phyloP scores from a whole-genome alignment of 2,797 vertebrate genomes.

The Eremophila alpestris region DNA sequence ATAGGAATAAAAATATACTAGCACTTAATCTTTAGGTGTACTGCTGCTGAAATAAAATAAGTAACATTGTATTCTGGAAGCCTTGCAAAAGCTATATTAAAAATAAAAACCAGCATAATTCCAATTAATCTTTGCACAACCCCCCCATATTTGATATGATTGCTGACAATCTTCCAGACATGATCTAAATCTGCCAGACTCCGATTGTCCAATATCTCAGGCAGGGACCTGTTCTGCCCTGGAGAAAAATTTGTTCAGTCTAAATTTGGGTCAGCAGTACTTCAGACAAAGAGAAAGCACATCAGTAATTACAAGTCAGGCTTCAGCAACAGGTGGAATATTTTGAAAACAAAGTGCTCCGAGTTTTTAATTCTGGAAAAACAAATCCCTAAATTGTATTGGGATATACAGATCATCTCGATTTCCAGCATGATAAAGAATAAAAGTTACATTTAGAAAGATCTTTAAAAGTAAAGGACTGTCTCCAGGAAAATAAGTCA shows the following conservation, averaged over 20 bases:
- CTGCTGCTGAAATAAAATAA: not conserved
- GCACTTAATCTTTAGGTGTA: not conserved
- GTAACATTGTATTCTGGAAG: not conserved
- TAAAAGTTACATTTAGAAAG: not conserved
- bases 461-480: not conserved
- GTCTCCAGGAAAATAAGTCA: not conserved
- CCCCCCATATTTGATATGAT: not conserved
- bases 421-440: not conserved
- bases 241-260: not conserved
- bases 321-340: not conserved
- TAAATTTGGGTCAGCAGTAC: not conserved
- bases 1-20: not conserved
- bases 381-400: not conserved
- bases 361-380: not conserved
- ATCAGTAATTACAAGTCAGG: not conserved
- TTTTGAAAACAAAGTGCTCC: not conserved
- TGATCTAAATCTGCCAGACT: not conserved
- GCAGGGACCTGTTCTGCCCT: not conserved
- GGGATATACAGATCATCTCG: not conserved
- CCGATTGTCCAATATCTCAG: not conserved
- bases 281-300: not conserved
- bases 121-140: not conserved
- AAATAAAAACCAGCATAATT: not conserved
- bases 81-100: not conserved
- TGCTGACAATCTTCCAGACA: not conserved